Conservation (phyloP, 1,140 invertebrate species). For the Helicoverpa zea region DNA sequence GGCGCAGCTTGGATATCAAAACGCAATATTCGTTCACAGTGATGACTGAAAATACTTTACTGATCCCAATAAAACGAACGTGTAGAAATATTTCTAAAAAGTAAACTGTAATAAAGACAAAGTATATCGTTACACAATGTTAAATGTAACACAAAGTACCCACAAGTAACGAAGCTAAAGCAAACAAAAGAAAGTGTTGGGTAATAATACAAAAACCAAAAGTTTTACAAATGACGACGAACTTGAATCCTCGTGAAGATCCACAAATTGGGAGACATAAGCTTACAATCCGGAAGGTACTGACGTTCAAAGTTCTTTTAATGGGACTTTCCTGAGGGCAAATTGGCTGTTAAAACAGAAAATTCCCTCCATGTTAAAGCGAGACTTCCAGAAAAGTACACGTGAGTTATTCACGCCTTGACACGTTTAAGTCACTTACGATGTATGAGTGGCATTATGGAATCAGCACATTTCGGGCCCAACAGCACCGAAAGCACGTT, state of each 20-base stretch:
- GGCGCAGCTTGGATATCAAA: conserved; percentile 12
- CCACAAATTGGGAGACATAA: conserved; percentile 50
- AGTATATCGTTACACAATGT: neutral
- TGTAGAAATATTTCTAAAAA: conserved; percentile 3
- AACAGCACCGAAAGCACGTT: conserved; percentile 65
- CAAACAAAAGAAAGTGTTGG: neutral
- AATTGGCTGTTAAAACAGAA: conserved; percentile 54
- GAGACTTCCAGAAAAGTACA: conserved; percentile 49
- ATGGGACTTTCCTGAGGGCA: conserved; percentile 47
- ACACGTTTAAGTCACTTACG: conserved; percentile 70
- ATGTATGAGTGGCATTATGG: conserved; percentile 76
- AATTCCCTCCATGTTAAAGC: conserved; percentile 42
- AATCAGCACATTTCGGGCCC: conserved; percentile 72
- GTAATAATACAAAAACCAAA: conserved; percentile 28
- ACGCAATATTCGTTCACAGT: neutral
- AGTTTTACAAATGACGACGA: conserved; percentile 38
- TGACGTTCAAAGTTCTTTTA: conserved; percentile 53
- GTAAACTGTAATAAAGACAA: neutral
- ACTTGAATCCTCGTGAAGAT: conserved; percentile 34
- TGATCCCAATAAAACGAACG: neutral
- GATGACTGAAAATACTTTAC: neutral
- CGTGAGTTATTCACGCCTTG: conserved; percentile 72
- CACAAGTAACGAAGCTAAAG: neutral
- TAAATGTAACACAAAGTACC: conserved; percentile 3
- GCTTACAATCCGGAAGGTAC: conserved; percentile 50